Evolutionary conservation across 2,888 invertebrate species (phyloP).

Genomic region (Heterodera filipjevi): DNA sequence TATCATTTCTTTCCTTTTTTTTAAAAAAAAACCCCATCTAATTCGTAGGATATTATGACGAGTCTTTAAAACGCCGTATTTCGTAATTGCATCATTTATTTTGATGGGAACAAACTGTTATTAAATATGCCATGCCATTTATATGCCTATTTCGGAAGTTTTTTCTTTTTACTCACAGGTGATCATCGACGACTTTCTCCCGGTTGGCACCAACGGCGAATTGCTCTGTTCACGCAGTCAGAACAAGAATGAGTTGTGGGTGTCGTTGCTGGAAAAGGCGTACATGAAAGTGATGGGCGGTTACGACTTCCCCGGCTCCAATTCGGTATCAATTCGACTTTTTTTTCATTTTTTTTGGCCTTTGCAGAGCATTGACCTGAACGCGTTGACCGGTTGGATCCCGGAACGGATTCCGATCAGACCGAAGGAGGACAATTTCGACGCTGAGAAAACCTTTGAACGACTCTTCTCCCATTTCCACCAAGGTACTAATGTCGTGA

Average conservation of each 20-base stretch:
- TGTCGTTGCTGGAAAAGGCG: slow-evolving; percentile 89
- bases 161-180: slow-evolving; percentile 65
- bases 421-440: slow-evolving; percentile 63
- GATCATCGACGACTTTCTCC: slow-evolving; percentile 87
- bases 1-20: too few species aligned
- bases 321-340: slow-evolving; percentile 70
- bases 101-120: too few species aligned
- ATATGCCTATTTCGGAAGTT: too few species aligned
- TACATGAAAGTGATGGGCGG: slow-evolving; percentile 95
- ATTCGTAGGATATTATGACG: too few species aligned
- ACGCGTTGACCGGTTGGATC: slow-evolving; percentile 94
- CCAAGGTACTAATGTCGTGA: slow-evolving; percentile 68
- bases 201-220: slow-evolving; percentile 78
- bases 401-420: slow-evolving; percentile 82
- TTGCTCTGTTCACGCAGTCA: slow-evolving; percentile 90
- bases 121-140: too few species aligned
- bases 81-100: too few species aligned
- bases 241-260: slow-evolving; percentile 80
- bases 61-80: too few species aligned
- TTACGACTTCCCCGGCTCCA: slow-evolving; percentile 94
- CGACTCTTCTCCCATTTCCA: slow-evolving; percentile 77
- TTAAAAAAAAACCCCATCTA: too few species aligned
- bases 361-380: slow-evolving; percentile 86
- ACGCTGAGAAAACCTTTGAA: slow-evolving; percentile 73
- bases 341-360: too few species aligned